Conservation (phyloP, 2,888 invertebrate genomes). For the Schizotus pectinicornis region DNA sequence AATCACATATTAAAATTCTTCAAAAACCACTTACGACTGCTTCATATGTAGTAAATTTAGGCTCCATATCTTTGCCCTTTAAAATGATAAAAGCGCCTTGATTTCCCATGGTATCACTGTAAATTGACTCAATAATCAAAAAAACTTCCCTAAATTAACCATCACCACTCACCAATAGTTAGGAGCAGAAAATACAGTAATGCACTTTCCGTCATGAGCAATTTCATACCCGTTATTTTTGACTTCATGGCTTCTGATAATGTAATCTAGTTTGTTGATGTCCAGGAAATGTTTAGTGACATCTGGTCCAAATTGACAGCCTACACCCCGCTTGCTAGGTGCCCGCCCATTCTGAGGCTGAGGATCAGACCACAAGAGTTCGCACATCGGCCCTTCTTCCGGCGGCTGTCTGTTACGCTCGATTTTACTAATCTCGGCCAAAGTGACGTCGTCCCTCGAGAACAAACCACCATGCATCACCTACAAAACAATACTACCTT, state of each 20-base stretch:
- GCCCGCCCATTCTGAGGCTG: slow-evolving; percentile 87
- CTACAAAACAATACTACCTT: slow-evolving; percentile 53
- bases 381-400: slow-evolving; percentile 96
- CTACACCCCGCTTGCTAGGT: slow-evolving; percentile 96
- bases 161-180: slow-evolving; percentile 87
- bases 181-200: slow-evolving; percentile 99
- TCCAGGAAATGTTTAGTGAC: slow-evolving; percentile 87
- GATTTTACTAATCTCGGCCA: slow-evolving; percentile 87
- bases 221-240: slow-evolving; percentile 96
- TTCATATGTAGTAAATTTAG: slow-evolving; percentile 89
- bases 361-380: slow-evolving; percentile 98
- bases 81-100: slow-evolving; percentile 97
- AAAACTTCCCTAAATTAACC: slow-evolving; percentile 1
- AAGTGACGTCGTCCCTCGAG: slow-evolving; percentile 89
- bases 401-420: slow-evolving; percentile 97
- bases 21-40: slow-evolving; percentile 80
- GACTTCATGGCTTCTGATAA: slow-evolving; percentile 97
- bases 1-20: slow-evolving; percentile 16
- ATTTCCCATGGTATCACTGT: slow-evolving; percentile 98
- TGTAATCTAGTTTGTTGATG: slow-evolving; percentile 87
- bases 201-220: slow-evolving; percentile 93
- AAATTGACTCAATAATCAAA: slow-evolving; percentile 46
- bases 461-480: slow-evolving; percentile 99
- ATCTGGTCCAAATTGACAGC: slow-evolving; percentile 98
- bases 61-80: slow-evolving; percentile 88